These are phyloP conservation scores for Calidris pygmaea DNA, from an alignment of 2,113 vertebrate genomes.

Conservation along the genomic window DNA sequence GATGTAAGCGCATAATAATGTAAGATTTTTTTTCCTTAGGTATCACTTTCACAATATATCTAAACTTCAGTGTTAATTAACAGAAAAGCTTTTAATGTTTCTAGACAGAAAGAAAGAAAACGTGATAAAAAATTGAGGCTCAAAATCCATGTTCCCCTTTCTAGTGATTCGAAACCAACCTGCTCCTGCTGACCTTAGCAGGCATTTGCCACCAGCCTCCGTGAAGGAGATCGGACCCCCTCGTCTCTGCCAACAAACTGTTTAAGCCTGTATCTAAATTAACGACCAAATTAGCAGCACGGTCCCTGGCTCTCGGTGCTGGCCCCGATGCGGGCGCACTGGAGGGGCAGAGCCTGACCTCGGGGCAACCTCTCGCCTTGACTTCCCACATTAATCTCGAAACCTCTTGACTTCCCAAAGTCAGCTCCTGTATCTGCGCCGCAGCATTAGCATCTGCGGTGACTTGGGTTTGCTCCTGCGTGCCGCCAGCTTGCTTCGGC, in stretches of 20 bases:
- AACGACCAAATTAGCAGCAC: background rate
- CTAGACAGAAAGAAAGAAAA: background rate
- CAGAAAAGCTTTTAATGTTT: background rate
- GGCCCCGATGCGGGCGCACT: background rate
- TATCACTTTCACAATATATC: background rate
- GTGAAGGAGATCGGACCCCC: background rate
- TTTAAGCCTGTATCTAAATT: background rate
- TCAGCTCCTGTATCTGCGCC: background rate
- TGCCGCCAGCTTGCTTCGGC: accelerated
- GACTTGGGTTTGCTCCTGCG: accelerated
- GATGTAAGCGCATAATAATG: background rate
- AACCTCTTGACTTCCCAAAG: background rate
- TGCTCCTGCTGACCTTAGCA: background rate
- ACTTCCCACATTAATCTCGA: slow-evolving; percentile 8
- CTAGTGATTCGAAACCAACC: background rate
- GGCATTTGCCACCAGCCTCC: background rate
- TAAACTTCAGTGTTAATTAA: background rate
- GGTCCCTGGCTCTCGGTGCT: background rate
- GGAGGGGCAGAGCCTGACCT: background rate
- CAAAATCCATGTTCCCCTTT: background rate
- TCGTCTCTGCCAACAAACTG: background rate
- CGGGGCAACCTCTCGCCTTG: background rate
- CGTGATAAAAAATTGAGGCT: background rate
- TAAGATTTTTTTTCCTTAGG: background rate
- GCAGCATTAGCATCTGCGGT: background rate